Conservation (phyloP, 2,888 invertebrate genomes). For the Eristalis tenax region DNA sequence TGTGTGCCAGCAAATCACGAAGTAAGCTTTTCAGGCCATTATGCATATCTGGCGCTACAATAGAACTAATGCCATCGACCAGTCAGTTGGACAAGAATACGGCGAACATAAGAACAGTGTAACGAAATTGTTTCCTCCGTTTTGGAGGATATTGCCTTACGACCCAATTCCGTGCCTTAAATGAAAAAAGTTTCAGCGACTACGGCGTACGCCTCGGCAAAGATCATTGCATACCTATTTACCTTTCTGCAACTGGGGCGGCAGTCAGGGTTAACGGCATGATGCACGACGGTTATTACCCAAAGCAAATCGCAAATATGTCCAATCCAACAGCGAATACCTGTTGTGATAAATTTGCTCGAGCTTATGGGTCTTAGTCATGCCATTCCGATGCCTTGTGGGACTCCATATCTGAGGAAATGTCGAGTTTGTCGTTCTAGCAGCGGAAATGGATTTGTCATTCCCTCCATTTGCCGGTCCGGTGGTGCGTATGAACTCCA, state of each 20-base stretch:
- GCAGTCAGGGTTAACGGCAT: background rate
- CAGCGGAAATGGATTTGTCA: background rate
- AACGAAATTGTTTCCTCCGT: conserved; percentile 52
- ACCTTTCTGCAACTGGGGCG: background rate
- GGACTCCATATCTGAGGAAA: background rate
- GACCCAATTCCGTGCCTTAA: conserved; percentile 51
- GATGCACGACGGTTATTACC: background rate
- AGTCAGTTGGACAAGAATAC: conserved; percentile 62
- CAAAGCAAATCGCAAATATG: background rate
- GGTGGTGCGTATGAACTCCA: background rate
- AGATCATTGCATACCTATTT: conserved; percentile 44
- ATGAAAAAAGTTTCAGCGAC: conserved; percentile 29
- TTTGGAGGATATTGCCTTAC: conserved; percentile 43
- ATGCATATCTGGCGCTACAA: conserved; percentile 38
- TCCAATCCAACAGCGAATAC: background rate
- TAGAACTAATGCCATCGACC: conserved; percentile 33
- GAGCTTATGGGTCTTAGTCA: background rate
- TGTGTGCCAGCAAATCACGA: conserved; percentile 52
- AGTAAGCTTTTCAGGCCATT: conserved; percentile 31
- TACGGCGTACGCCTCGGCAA: conserved; percentile 34
- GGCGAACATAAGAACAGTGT: conserved; percentile 38
- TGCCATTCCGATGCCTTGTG: background rate
- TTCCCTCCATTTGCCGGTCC: background rate
- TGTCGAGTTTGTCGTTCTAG: background rate
- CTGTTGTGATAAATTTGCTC: background rate